A percentile compares a stretch with the other conserved stretches of the same genome.
Conservation (phyloP, 2,113 vertebrate genomes). For the Origma solitaria region DNA sequence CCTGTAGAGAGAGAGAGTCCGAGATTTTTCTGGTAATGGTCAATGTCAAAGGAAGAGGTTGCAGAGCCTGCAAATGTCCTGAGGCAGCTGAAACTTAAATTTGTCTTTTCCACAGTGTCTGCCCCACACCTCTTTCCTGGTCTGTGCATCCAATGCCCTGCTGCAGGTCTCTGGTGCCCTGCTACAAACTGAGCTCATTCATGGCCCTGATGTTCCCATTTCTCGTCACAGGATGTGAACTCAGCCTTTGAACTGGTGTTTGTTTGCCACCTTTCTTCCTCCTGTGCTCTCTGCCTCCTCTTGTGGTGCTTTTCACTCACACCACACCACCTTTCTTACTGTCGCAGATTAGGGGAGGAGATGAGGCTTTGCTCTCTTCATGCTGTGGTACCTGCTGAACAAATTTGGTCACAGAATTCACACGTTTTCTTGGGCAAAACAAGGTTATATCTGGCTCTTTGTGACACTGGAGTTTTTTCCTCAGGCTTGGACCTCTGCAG, state of each 20-base stretch:
- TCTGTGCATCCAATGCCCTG: not conserved
- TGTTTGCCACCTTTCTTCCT: not conserved
- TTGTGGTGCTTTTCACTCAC: not conserved
- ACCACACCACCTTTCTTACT: not conserved
- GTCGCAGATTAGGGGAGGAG: not conserved
- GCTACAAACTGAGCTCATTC: not conserved
- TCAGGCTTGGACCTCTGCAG: not conserved
- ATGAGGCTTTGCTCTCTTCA: not conserved
- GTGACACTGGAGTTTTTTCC: not conserved
- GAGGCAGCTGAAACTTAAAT: not conserved
- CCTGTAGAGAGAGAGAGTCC: not conserved
- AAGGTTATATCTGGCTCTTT: not conserved
- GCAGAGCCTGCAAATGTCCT: not conserved
- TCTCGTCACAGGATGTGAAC: not conserved
- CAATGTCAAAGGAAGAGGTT: fast-evolving
- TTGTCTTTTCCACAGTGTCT: not conserved
- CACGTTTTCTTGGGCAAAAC: not conserved
- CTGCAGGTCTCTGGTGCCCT: not conserved
- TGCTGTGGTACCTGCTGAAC: not conserved
- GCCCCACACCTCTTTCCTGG: not conserved
- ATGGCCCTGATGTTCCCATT: not conserved
- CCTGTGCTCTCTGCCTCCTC: not conserved
- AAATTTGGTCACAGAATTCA: not conserved
- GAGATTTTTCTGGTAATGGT: not conserved
- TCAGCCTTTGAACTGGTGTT: not conserved